Evolutionary conservation across 2,888 invertebrate genomes (phyloP).

Genomic region (Eilema depressum): DNA sequence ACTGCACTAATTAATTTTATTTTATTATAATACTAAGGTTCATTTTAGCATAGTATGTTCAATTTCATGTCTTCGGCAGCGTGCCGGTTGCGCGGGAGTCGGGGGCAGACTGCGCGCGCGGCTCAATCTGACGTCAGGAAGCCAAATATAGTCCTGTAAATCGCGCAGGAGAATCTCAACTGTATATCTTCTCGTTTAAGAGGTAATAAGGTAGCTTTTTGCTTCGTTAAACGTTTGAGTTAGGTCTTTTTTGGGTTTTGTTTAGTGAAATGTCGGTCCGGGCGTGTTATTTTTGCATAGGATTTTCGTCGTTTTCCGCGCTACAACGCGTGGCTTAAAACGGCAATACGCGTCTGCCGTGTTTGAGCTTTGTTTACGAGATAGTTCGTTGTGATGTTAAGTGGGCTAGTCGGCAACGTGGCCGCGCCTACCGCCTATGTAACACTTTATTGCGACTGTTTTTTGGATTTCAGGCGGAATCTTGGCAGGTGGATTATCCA

Average conservation of each 20-base stretch:
- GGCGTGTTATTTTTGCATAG: constrained; percentile 84
- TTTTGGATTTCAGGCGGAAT: not conserved
- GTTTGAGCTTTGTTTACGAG: constrained; percentile 72
- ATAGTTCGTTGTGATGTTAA: constrained; percentile 50
- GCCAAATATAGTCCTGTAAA: constrained; percentile 75
- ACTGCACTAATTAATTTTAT: constrained; percentile 57
- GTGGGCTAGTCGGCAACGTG: constrained; percentile 32
- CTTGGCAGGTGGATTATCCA: not conserved
- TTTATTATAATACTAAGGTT: constrained; percentile 61
- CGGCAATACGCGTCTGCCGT: constrained; percentile 74
- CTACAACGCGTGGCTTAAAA: constrained; percentile 78
- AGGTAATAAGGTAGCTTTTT: constrained; percentile 51
- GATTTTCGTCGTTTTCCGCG: constrained; percentile 77
- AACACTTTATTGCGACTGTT: constrained; percentile 2
- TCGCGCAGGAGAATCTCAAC: constrained; percentile 30
- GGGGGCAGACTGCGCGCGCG: constrained; percentile 78
- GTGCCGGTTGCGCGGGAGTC: constrained; percentile 75
- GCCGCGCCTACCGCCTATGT: not conserved
- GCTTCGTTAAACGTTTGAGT: constrained; percentile 34
- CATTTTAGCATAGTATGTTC: constrained; percentile 43
- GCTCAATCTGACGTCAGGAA: constrained; percentile 72
- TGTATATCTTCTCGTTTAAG: constrained; percentile 52
- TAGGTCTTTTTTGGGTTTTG: constrained; percentile 52
- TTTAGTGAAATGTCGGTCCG: constrained; percentile 71
- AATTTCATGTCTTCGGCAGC: constrained; percentile 61